phyloP scores from a whole-genome alignment of 2,888 invertebrate genomes.

The Erannis defoliaria region DNA sequence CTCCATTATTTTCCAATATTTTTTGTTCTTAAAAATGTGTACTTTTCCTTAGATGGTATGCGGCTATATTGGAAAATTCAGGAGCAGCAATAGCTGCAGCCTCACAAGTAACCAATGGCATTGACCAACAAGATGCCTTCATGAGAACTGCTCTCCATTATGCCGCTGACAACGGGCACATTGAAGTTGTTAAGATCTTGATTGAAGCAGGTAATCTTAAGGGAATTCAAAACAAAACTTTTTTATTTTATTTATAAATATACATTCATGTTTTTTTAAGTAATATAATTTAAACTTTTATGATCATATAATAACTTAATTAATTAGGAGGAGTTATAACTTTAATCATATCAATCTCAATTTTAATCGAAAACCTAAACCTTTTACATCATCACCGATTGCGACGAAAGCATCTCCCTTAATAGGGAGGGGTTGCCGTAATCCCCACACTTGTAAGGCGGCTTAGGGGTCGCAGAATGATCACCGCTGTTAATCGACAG shows the following conservation, averaged over 20 bases:
- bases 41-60: slow-evolving; percentile 88
- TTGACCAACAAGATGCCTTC: slow-evolving; percentile 88
- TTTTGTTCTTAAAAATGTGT: neutral
- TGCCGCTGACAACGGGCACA: slow-evolving; percentile 89
- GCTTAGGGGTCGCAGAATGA: no score
- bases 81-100: slow-evolving; percentile 83
- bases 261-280: no score
- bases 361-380: no score
- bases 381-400: no score
- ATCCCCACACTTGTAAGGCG: no score
- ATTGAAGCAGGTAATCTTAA: slow-evolving; percentile 86
- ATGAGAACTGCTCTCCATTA: slow-evolving; percentile 91
- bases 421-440: no score
- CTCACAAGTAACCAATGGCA: slow-evolving; percentile 78
- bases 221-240: neutral
- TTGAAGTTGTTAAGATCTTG: slow-evolving; percentile 87
- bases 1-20: neutral
- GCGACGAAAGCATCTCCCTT: no score
- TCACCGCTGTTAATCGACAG: no score
- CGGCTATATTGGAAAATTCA: slow-evolving; percentile 90
- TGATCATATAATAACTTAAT: no score
- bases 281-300: no score
- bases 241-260: neutral
- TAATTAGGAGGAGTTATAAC: no score
- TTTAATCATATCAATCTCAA: no score